Percentiles rank a stretch among this genome's conserved stretches.
Conservation (phyloP, 1,140 invertebrate genomes). For the Andricus grossulariae region DNA sequence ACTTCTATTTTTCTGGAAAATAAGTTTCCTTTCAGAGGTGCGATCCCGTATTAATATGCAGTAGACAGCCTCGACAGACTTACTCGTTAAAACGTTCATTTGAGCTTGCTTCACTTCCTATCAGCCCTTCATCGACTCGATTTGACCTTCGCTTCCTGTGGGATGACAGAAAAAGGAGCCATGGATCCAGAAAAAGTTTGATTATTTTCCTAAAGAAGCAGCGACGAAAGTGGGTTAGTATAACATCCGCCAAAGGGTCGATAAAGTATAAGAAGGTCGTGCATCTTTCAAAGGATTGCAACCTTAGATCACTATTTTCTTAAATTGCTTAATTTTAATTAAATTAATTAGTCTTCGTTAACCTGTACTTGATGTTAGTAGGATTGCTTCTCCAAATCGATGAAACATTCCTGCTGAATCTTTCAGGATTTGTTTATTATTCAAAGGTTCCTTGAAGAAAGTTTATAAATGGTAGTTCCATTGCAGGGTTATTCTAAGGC, state of each 20-base stretch:
- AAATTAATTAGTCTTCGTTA: too few relatives aligned
- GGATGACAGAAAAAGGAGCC: not conserved
- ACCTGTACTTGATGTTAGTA: too few relatives aligned
- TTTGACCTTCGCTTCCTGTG: not conserved
- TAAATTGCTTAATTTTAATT: too few relatives aligned
- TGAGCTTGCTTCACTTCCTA: not conserved
- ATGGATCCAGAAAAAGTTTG: constrained; percentile 3
- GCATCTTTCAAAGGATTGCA: too few relatives aligned
- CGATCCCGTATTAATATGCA: constrained; percentile 6
- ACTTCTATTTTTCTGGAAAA: not conserved
- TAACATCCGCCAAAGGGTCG: too few relatives aligned
- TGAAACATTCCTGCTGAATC: not conserved
- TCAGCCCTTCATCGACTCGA: too few relatives aligned
- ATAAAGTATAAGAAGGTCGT: too few relatives aligned
- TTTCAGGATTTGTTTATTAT: not conserved
- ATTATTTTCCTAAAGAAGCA: not conserved
- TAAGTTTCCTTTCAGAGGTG: not conserved
- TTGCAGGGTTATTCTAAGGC: not conserved
- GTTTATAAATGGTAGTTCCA: not conserved
- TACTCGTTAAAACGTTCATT: not conserved
- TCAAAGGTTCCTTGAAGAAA: not conserved
- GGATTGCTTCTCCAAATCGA: too few relatives aligned
- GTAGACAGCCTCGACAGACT: not conserved
- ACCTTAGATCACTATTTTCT: too few relatives aligned
- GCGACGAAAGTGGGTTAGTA: too few relatives aligned